Evolutionary conservation across 2,113 vertebrate species (phyloP).

Genomic region (Todiramphus saurophagus): DNA sequence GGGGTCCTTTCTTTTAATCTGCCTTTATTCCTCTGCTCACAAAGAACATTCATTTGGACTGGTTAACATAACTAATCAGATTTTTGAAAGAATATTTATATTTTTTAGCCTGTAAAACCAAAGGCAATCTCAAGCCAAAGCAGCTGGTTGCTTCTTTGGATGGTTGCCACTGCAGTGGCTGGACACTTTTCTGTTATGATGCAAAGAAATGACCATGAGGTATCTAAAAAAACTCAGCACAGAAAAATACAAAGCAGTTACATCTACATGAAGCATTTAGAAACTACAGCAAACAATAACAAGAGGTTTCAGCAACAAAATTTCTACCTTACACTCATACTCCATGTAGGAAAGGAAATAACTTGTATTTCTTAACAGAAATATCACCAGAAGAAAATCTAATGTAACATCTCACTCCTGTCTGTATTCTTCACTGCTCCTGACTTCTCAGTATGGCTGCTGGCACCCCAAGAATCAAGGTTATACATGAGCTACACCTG

Average conservation of each 20-base stretch:
- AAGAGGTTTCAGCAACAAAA: background rate
- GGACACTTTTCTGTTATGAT: background rate
- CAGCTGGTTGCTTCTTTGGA: background rate
- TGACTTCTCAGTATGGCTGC: rapidly evolving
- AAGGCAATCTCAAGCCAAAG: background rate
- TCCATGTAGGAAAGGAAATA: background rate
- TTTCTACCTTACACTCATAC: background rate
- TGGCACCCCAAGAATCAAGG: background rate
- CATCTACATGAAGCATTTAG: background rate
- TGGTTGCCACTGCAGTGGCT: too few species aligned
- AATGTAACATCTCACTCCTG: background rate
- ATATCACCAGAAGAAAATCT: background rate
- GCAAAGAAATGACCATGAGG: rapidly evolving
- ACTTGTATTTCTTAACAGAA: background rate
- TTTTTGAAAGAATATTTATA: background rate
- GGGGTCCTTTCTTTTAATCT: background rate
- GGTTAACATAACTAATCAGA: background rate
- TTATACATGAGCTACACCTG: background rate
- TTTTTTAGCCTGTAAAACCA: background rate
- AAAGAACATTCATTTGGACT: background rate
- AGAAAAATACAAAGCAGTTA: background rate
- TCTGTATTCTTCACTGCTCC: background rate
- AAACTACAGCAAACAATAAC: background rate
- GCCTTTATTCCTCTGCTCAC: background rate
- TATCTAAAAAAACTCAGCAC: background rate